A percentile compares a stretch with the other conserved stretches of the same genome.
These are phyloP conservation scores for Agonopterix subpropinquella DNA, from an alignment of 2,888 invertebrate genomes.

Conservation along the genomic window DNA sequence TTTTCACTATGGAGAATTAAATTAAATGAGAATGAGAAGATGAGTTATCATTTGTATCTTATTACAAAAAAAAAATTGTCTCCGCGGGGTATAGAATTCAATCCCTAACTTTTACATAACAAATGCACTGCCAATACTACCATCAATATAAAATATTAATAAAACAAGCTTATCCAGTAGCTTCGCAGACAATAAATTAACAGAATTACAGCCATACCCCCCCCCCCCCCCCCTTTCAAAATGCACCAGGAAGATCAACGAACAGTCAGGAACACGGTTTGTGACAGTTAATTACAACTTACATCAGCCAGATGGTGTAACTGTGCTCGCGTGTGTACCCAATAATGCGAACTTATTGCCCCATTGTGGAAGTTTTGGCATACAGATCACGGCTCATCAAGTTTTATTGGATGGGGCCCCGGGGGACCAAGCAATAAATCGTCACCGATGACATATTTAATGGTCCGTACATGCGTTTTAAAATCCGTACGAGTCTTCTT, in stretches of 20 bases:
- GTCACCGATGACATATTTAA: slow-evolving; percentile 60
- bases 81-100: no score
- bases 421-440: slow-evolving; percentile 49
- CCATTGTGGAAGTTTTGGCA: slow-evolving; percentile 64
- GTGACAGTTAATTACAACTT: no score
- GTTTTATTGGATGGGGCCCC: slow-evolving; percentile 55
- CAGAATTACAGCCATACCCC: background rate
- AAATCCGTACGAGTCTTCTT: slow-evolving; percentile 30
- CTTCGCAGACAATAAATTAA: background rate
- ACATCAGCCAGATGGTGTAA: slow-evolving; percentile 2
- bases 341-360: slow-evolving; percentile 48
- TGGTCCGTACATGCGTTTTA: slow-evolving; percentile 55
- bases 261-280: no score
- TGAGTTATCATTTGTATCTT: no score
- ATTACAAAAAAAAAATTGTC: no score
- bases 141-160: no score
- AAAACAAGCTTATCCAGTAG: no score
- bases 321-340: slow-evolving; percentile 16
- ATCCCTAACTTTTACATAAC: no score
- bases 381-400: slow-evolving; percentile 69
- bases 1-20: no score
- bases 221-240: background rate
- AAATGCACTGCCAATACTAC: no score
- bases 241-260: no score
- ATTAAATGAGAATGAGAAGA: no score